phyloP scores from a whole-genome alignment of 2,797 vertebrate species.

The Melanogrammus aeglefinus region DNA sequence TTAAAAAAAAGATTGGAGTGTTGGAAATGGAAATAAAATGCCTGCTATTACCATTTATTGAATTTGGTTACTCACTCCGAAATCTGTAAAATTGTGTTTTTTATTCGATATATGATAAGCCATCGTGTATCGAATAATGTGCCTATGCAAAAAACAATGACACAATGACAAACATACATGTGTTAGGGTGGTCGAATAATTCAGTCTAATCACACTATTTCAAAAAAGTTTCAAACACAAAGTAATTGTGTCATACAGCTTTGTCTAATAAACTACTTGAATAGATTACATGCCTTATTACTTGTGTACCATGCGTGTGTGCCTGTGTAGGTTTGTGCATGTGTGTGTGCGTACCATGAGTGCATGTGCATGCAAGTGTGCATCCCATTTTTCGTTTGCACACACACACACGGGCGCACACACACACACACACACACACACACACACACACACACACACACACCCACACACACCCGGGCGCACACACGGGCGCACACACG shows the following conservation, averaged over 20 bases:
- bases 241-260: background rate
- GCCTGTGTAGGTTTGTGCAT: too few relatives aligned
- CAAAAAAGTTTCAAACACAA: background rate
- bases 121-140: background rate
- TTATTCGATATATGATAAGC: too few relatives aligned
- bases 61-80: background rate
- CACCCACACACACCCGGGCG: background rate
- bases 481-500: too few relatives aligned
- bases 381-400: slow-evolving; percentile 11
- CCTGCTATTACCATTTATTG: background rate
- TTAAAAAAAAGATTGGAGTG: background rate
- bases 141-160: background rate
- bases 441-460: slow-evolving; percentile 50
- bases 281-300: background rate
- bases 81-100: background rate
- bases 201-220: background rate
- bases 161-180: too few relatives aligned
- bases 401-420: slow-evolving; percentile 50
- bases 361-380: too few relatives aligned
- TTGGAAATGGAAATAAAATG: background rate
- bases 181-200: too few relatives aligned
- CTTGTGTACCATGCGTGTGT: too few relatives aligned
- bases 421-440: too few relatives aligned
- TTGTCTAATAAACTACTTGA: background rate
- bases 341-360: too few relatives aligned